Percentiles rank a stretch among this genome's conserved stretches.
These are phyloP conservation scores for Chrysochloris asiatica DNA, from an alignment of 2,113 vertebrate genomes.

Conservation along the genomic window DNA sequence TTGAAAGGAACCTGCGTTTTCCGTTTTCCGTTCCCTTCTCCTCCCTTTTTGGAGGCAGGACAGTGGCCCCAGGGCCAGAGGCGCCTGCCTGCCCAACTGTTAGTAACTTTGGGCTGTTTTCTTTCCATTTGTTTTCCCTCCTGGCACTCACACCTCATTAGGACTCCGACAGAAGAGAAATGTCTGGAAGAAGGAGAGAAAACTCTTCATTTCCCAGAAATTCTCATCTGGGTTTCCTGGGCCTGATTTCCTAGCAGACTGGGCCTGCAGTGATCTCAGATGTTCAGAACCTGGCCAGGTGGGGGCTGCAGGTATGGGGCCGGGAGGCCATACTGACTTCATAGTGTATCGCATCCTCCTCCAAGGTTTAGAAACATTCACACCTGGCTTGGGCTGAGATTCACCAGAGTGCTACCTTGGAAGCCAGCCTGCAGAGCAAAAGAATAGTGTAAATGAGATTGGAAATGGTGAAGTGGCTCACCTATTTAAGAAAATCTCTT, in stretches of 20 bases:
- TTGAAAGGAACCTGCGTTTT: no score
- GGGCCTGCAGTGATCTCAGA: not conserved
- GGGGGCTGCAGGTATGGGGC: accelerated
- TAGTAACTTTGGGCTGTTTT: constrained; percentile 52
- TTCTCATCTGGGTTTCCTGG: constrained; percentile 19
- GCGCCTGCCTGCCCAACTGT: not conserved
- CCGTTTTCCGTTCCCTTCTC: no score
- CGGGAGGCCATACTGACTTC: no score
- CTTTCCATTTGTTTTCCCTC: no score
- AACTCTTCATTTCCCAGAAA: constrained; percentile 57
- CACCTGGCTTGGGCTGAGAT: not conserved
- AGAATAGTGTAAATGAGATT: constrained; percentile 32
- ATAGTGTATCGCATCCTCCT: no score
- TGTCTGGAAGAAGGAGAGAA: constrained; percentile 7
- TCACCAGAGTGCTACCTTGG: not conserved
- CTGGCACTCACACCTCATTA: constrained; percentile 74
- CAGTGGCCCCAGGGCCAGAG: not conserved
- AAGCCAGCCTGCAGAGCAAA: constrained; percentile 50
- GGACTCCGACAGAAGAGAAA: constrained; percentile 63
- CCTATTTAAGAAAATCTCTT: constrained; percentile 53
- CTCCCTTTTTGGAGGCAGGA: no score
- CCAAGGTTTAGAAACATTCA: not conserved
- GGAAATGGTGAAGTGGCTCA: constrained; percentile 47
- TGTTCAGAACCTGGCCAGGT: not conserved
- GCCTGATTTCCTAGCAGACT: constrained; percentile 40